A percentile compares a stretch with the other conserved stretches of the same genome.
phyloP scores from a whole-genome alignment of 2,888 invertebrate species.

The Eustalomyia histrio region DNA sequence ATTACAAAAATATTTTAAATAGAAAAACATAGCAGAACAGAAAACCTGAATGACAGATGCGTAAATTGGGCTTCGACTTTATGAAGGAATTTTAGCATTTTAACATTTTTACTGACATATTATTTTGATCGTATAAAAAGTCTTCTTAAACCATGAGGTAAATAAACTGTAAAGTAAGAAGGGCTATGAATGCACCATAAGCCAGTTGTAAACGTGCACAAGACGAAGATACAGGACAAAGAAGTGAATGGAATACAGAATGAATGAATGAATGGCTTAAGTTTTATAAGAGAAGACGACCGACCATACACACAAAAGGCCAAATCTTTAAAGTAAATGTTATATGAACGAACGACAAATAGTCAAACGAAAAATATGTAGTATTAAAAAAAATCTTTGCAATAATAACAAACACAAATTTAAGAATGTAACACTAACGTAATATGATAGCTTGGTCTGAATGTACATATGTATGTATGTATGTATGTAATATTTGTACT shows the following conservation, averaged over 20 bases:
- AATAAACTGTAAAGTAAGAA: slow-evolving; percentile 45
- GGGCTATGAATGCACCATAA: slow-evolving; percentile 3
- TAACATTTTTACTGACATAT: too few species aligned
- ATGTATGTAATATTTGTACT: not conserved
- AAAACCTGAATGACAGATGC: too few species aligned
- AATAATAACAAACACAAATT: slow-evolving; percentile 1
- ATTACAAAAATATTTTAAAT: too few species aligned
- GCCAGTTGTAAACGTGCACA: slow-evolving; percentile 50
- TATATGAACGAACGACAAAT: not conserved
- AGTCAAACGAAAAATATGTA: not conserved
- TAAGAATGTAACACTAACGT: not conserved
- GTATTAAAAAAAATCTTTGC: not conserved
- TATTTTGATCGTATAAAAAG: not conserved
- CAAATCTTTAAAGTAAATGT: not conserved
- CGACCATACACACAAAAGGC: not conserved
- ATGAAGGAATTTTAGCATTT: too few species aligned
- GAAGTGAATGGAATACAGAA: slow-evolving; percentile 17
- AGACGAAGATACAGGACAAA: slow-evolving; percentile 18
- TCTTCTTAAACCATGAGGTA: slow-evolving; percentile 38
- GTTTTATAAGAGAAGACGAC: not conserved
- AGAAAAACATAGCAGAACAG: too few species aligned
- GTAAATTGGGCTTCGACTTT: too few species aligned
- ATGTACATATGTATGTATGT: too few species aligned
- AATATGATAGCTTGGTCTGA: not conserved
- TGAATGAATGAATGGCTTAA: slow-evolving; percentile 28